A percentile compares a stretch with the other conserved stretches of the same genome.
phyloP scores from a whole-genome alignment of 2,888 invertebrate genomes.

The Meandrusa payeni region DNA sequence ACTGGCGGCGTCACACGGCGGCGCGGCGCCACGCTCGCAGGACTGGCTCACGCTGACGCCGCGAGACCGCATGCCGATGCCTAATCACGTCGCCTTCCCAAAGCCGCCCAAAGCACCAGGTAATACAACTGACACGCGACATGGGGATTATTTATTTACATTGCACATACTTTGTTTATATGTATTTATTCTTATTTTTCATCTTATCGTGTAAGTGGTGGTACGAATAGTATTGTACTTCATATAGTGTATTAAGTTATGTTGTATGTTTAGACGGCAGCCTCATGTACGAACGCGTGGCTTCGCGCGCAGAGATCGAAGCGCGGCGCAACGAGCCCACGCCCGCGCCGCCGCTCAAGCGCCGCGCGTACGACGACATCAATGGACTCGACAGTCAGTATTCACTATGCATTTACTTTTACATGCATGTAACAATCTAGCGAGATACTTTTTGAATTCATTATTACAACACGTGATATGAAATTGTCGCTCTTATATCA shows the following conservation, averaged over 20 bases:
- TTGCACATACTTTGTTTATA: background rate
- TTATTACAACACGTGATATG: too few species aligned
- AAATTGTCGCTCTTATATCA: too few species aligned
- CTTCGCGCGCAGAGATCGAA: constrained; percentile 88
- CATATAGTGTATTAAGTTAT: too few species aligned
- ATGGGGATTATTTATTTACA: background rate
- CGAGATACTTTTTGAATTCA: too few species aligned
- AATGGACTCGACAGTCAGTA: constrained; percentile 93
- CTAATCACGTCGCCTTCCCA: constrained; percentile 91
- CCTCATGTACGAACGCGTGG: constrained; percentile 91
- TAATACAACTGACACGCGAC: constrained; percentile 37
- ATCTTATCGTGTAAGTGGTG: too few species aligned
- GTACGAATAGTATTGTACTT: too few species aligned
- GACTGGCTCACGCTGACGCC: constrained; percentile 89
- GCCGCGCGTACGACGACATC: constrained; percentile 93
- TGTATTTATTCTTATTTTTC: too few species aligned
- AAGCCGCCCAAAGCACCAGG: constrained; percentile 94
- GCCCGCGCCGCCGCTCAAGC: constrained; percentile 82
- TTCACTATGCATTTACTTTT: too few species aligned
- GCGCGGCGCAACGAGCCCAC: constrained; percentile 76
- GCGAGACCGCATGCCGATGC: constrained; percentile 88
- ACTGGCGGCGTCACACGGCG: constrained; percentile 58
- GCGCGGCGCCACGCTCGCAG: constrained; percentile 68
- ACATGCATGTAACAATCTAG: too few species aligned
- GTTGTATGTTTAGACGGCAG: constrained; percentile 84